Conservation (phyloP, 1,140 invertebrate genomes). For the Procambarus virginalis region DNA sequence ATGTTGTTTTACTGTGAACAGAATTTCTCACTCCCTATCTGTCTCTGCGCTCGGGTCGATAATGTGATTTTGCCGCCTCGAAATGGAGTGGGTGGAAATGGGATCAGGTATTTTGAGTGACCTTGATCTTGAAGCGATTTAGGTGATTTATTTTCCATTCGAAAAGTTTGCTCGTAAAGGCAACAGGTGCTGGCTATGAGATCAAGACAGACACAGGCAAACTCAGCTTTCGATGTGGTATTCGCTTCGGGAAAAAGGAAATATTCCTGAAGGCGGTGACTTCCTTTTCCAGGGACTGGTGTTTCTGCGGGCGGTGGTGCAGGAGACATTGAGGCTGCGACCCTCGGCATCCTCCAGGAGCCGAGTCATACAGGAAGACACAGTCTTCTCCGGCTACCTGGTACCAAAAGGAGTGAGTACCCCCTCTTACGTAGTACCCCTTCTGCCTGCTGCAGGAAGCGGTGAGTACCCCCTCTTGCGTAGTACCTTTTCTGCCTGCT, state of each 20-base stretch:
- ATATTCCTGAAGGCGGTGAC: not conserved
- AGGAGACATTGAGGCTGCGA: conserved; percentile 71
- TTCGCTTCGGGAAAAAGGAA: not conserved
- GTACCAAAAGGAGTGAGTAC: conserved; percentile 70
- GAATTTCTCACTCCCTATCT: too few species aligned
- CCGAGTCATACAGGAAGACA: conserved; percentile 70
- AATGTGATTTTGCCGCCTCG: too few species aligned
- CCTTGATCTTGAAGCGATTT: too few species aligned
- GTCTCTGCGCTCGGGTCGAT: too few species aligned
- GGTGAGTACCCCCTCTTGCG: not conserved
- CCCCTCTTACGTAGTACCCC: too few species aligned
- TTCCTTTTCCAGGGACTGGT: conserved; percentile 13
- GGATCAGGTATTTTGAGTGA: too few species aligned
- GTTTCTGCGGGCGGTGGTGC: conserved; percentile 71
- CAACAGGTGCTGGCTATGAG: too few species aligned
- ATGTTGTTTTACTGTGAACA: too few species aligned
- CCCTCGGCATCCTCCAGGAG: conserved; percentile 58
- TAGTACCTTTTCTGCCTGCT: not conserved
- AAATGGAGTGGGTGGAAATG: too few species aligned
- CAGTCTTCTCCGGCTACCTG: conserved; percentile 69
- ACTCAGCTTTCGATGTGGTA: too few species aligned
- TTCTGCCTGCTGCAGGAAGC: not conserved
- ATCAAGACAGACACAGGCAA: too few species aligned
- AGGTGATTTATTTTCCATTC: not conserved
- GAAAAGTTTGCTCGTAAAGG: too few species aligned